phyloP scores from a whole-genome alignment of 2,797 vertebrate genomes.

The Tolypeutes matacus region DNA sequence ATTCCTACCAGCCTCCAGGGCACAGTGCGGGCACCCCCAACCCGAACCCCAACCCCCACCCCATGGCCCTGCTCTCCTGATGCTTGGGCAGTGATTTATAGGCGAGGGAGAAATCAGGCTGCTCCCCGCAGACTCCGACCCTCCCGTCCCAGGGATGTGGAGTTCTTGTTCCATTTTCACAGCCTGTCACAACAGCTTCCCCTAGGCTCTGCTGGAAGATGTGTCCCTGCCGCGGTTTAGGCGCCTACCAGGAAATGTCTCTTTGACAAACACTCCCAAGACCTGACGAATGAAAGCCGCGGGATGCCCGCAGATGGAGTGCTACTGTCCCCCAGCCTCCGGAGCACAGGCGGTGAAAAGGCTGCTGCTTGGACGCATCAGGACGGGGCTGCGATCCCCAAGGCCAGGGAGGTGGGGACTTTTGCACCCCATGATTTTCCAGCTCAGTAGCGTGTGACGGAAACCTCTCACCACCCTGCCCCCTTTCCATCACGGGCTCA shows the following conservation, averaged over 20 bases:
- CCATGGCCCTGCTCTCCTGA: not conserved
- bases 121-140: not conserved
- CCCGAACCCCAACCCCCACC: too few species aligned
- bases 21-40: rapidly evolving
- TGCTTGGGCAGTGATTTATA: not conserved
- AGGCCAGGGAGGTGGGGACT: not conserved
- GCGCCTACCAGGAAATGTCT: not conserved
- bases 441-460: not conserved
- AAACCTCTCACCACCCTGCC: too few species aligned
- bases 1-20: not conserved
- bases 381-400: not conserved
- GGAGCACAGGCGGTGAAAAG: not conserved
- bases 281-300: not conserved
- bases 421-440: not conserved
- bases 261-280: too few species aligned
- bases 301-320: rapidly evolving
- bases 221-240: not conserved
- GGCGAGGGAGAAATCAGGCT: rapidly evolving
- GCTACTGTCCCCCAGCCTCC: rapidly evolving
- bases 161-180: rapidly evolving
- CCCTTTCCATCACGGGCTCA: slow-evolving; percentile 79
- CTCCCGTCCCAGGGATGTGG: not conserved
- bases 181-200: not conserved
- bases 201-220: not conserved
- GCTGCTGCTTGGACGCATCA: rapidly evolving